These are phyloP conservation scores for Erebia aethiops DNA, from an alignment of 2,888 invertebrate genomes.

Conservation along the genomic window DNA sequence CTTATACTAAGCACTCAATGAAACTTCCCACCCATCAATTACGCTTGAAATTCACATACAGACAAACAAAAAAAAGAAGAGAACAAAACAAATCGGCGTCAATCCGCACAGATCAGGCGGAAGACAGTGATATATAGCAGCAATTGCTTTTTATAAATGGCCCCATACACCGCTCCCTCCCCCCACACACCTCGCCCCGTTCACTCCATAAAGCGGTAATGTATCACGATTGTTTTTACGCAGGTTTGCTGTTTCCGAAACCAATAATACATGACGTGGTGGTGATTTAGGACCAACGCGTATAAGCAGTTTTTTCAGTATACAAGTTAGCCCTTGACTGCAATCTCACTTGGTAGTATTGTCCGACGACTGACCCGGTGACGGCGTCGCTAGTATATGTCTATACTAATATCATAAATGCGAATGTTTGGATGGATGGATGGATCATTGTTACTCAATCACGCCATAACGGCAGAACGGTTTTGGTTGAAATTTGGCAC, in stretches of 20 bases:
- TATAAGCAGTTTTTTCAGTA: too few species aligned
- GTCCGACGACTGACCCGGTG: too few species aligned
- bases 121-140: slow-evolving; percentile 72
- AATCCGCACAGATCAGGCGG: slow-evolving; percentile 59
- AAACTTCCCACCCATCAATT: slow-evolving; percentile 3
- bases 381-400: too few species aligned
- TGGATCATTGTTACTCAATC: too few species aligned
- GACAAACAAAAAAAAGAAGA: slow-evolving; percentile 19
- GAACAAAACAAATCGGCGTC: slow-evolving; percentile 45
- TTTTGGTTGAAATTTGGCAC: too few species aligned
- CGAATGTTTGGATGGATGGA: too few species aligned
- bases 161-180: slow-evolving; percentile 48
- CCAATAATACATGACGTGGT: not conserved
- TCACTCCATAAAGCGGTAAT: slow-evolving; percentile 59
- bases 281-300: too few species aligned
- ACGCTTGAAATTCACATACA: slow-evolving; percentile 13
- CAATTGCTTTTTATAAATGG: slow-evolving; percentile 78
- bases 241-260: not conserved
- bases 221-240: slow-evolving; percentile 60
- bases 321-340: too few species aligned
- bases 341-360: too few species aligned
- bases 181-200: not conserved
- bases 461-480: too few species aligned
- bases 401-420: too few species aligned
- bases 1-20: not conserved